Conservation (phyloP, 2,797 vertebrate species). For the Tympanoctomys barrerae region DNA sequence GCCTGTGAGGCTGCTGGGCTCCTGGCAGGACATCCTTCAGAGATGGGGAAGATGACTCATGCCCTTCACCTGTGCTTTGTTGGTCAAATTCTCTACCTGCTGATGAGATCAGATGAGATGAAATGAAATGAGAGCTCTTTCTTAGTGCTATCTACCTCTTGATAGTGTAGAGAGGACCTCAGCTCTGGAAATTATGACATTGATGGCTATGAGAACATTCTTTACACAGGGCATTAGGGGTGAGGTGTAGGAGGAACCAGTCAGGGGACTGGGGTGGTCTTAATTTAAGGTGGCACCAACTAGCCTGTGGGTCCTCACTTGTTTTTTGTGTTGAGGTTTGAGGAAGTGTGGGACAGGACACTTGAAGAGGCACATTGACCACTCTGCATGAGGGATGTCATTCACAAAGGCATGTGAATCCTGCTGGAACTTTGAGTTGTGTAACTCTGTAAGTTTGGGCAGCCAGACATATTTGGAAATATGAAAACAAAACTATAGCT, state of each 20-base stretch:
- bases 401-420: not conserved
- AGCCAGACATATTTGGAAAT: not conserved
- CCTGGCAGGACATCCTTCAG: not conserved
- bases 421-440: not conserved
- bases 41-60: not conserved
- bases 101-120: not conserved
- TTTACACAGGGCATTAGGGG: fast-evolving
- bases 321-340: conserved; percentile 4
- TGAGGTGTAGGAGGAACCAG: not conserved
- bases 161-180: not conserved
- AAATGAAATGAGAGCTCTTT: not conserved
- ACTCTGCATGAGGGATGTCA: not conserved
- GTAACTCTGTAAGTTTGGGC: conserved; percentile 10
- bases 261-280: not conserved
- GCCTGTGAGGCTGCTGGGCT: not conserved
- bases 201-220: not conserved
- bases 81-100: not conserved
- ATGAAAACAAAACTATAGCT: conserved; percentile 53
- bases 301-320: not conserved
- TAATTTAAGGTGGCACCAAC: not conserved
- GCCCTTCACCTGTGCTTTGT: not conserved
- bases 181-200: not conserved
- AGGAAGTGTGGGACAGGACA: not conserved
- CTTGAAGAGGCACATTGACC: not conserved
- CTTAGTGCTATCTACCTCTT: not conserved